Percentiles rank a stretch among this genome's conserved stretches.
phyloP scores from a whole-genome alignment of 1,140 invertebrate species.

The Thrips palmi region DNA sequence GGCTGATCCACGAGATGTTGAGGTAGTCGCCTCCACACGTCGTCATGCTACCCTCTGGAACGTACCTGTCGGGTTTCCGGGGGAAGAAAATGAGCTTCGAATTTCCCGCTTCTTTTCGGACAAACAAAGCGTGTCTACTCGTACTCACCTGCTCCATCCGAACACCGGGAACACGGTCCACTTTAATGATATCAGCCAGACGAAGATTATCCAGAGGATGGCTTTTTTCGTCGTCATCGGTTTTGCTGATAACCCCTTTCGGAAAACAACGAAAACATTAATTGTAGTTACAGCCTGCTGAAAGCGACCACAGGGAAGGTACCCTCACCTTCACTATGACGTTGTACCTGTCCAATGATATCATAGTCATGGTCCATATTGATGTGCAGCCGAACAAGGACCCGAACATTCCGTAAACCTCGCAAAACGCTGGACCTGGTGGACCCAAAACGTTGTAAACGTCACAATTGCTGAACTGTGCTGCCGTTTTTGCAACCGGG shows the following conservation, averaged over 20 bases:
- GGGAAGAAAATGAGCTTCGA: conserved; percentile 9
- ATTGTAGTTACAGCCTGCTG: too few species aligned
- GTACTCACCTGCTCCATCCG: conserved; percentile 57
- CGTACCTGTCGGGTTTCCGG: conserved; percentile 35
- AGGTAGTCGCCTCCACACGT: conserved; percentile 73
- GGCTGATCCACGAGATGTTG: conserved; percentile 37
- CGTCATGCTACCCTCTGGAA: conserved; percentile 75
- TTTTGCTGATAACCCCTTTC: conserved; percentile 46
- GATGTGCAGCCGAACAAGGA: conserved; percentile 62
- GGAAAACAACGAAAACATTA: too few species aligned
- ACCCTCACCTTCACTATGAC: conserved; percentile 53
- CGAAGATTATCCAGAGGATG: conserved; percentile 40
- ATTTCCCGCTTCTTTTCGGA: neutral
- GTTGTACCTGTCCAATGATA: conserved; percentile 66
- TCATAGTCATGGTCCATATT: conserved; percentile 68
- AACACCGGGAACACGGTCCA: conserved; percentile 58
- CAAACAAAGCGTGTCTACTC: neutral
- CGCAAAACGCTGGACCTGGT: conserved; percentile 54
- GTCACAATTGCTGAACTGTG: too few species aligned
- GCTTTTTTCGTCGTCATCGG: conserved; percentile 50
- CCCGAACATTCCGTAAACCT: conserved; percentile 59
- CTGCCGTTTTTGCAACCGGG: neutral
- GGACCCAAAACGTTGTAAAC: too few species aligned
- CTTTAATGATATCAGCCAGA: conserved; percentile 44
- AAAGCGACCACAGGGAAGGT: neutral